These are phyloP conservation scores for Palythoa grandiflora DNA, from an alignment of 92 coral and sea anemone species.

Conservation along the genomic window DNA sequence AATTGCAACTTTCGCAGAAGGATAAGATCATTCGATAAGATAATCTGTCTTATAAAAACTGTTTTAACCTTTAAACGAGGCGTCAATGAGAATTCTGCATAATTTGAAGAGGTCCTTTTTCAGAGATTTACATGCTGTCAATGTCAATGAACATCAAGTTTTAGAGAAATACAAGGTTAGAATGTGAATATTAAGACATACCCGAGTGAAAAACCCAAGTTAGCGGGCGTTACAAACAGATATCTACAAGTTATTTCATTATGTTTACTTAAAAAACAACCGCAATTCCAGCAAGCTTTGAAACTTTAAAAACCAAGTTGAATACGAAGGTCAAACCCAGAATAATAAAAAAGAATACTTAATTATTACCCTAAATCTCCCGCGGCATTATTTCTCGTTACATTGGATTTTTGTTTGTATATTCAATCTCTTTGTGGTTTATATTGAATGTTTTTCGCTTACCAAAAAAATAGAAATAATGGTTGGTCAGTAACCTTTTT, in stretches of 20 bases:
- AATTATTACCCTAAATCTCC: constrained; percentile 9
- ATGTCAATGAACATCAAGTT: constrained; percentile 36
- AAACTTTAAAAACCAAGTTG: constrained; percentile 11
- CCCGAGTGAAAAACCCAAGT: neutral
- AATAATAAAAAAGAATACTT: constrained; percentile 27
- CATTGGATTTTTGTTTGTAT: no score
- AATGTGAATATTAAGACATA: constrained; percentile 5
- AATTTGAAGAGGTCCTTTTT: constrained; percentile 25
- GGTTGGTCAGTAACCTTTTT: neutral
- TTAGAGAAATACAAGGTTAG: constrained; percentile 27
- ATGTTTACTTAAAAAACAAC: constrained; percentile 6
- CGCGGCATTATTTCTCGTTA: constrained; percentile 13
- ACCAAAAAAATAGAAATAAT: neutral
- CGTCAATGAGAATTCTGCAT: constrained; percentile 15
- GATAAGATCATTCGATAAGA: constrained; percentile 15
- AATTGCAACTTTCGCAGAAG: constrained; percentile 14
- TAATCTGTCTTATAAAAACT: neutral
- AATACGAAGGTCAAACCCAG: constrained; percentile 8
- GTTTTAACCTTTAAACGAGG: neutral
- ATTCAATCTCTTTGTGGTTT: neutral
- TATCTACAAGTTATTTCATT: neutral
- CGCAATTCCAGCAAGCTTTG: neutral
- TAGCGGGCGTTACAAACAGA: neutral
- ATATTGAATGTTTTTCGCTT: neutral
- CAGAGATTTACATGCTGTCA: constrained; percentile 45